Evolutionary conservation across 2,888 invertebrate genomes (phyloP), one percentile per base, ranked within the genome.

Genomic region (Cerastoderma edule): DNA sequence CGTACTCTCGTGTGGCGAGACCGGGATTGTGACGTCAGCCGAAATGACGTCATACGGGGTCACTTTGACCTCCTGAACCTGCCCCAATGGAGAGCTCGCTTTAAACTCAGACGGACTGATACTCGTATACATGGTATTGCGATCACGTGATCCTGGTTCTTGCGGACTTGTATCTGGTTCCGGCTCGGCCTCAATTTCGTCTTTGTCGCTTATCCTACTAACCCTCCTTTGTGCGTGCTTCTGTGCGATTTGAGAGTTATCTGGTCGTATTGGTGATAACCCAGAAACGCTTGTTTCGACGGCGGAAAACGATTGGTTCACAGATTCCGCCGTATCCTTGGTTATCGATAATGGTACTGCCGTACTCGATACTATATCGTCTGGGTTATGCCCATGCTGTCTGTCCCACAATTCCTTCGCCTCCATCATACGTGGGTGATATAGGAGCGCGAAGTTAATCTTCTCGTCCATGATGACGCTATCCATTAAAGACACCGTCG

Each of bases 391-490:
- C 1, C 22, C 30, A n/a, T 60, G 60, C 24, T 60, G 39, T 60
- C 13, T 67, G 46, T 67, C 67, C 54, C 56, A 67, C 16, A 56
- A 56, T 44, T 46, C 33, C 19, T 67, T 67, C 8, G 57, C 67
- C 13, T 35, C 48, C 3, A 67, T 67, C 67, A 67, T 67, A 30
- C 67, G 35, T 28, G 67, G 67, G n/a, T 54, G 30, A 44, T 67
- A 67, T 2, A 39, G 35, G 16, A 67, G 56, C 1, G 67, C 67
- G 44, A 56, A 67, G 24, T 67, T 67, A 2, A 67, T 46, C n/a
- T 35, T 67, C 46, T 67, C 67, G 56, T 67, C 67, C 67, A 67
- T 67, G 6, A 56, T 67, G 13, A 67, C 57, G 8, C 44, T 50
- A 22, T 56, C 56, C 35, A 46, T 50, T 3, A 65, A 24, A 22